Evolutionary conservation across 2,797 vertebrate genomes (phyloP).

Genomic region (Peromyscus nudipes): DNA sequence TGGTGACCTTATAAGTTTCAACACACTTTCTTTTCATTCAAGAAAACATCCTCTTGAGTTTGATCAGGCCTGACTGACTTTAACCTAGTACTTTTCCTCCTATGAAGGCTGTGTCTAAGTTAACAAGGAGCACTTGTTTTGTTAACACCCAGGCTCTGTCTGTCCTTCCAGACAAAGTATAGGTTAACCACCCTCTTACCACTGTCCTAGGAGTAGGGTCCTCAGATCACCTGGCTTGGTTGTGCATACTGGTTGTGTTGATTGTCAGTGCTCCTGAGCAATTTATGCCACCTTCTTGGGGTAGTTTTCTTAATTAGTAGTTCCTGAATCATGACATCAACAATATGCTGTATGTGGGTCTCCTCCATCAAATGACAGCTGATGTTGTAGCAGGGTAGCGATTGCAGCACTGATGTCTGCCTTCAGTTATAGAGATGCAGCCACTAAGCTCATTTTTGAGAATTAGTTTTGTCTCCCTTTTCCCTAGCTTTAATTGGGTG

Average conservation of each 20-base stretch:
- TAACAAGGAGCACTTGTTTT: background rate
- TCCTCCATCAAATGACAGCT: background rate
- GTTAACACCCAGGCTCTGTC: background rate
- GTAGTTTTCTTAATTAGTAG: constrained; percentile 41
- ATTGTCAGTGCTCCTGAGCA: background rate
- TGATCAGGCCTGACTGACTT: background rate
- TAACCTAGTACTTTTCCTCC: background rate
- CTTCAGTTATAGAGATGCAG: background rate
- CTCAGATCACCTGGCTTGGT: background rate
- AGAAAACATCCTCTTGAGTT: constrained; percentile 35
- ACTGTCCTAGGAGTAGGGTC: background rate
- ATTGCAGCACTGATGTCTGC: background rate
- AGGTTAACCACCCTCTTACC: background rate
- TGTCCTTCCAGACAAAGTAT: background rate
- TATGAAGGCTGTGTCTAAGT: background rate
- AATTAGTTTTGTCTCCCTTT: background rate
- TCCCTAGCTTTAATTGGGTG: background rate
- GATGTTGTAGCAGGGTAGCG: background rate
- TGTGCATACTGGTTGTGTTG: background rate
- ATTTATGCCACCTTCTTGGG: background rate
- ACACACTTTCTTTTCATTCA: constrained; percentile 51
- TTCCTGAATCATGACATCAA: background rate
- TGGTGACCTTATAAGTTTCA: constrained; percentile 71
- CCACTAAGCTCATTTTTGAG: background rate
- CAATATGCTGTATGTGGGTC: accelerated